These are phyloP conservation scores for Silurus lanzhouensis DNA, from an alignment of 2,797 vertebrate species.

Conservation along the genomic window DNA sequence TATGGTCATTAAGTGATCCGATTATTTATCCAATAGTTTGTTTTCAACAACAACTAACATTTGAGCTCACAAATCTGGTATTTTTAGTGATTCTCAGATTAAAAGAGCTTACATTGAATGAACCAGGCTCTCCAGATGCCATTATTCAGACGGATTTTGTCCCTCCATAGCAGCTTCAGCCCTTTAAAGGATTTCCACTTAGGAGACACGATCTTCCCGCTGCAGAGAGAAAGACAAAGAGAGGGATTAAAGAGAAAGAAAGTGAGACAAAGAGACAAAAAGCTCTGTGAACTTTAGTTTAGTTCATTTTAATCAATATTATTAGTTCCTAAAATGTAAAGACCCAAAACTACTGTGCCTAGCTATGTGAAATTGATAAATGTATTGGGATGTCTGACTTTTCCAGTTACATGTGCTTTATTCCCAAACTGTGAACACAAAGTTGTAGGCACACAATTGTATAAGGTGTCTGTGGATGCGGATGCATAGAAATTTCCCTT, in stretches of 20 bases:
- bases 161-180: constrained; percentile 88
- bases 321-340: not conserved
- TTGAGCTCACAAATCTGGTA: not conserved
- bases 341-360: not conserved
- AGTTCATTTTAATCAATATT: not conserved
- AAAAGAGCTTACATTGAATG: constrained; percentile 88
- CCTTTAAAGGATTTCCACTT: constrained; percentile 99
- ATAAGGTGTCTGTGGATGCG: too few species aligned
- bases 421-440: too few species aligned
- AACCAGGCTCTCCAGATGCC: constrained; percentile 99
- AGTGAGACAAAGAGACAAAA: not conserved
- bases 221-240: constrained; percentile 58
- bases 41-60: too few species aligned
- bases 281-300: not conserved
- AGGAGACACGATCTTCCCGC: constrained; percentile 92
- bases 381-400: too few species aligned
- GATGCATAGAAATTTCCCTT: too few species aligned
- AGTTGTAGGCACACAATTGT: too few species aligned
- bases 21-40: not conserved
- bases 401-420: too few species aligned
- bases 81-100: not conserved
- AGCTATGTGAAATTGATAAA: too few species aligned
- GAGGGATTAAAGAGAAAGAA: not conserved
- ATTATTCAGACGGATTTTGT: constrained; percentile 98
- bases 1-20: not conserved